Evolutionary conservation across 2,113 vertebrate genomes (phyloP).

Genomic region (human): DNA sequence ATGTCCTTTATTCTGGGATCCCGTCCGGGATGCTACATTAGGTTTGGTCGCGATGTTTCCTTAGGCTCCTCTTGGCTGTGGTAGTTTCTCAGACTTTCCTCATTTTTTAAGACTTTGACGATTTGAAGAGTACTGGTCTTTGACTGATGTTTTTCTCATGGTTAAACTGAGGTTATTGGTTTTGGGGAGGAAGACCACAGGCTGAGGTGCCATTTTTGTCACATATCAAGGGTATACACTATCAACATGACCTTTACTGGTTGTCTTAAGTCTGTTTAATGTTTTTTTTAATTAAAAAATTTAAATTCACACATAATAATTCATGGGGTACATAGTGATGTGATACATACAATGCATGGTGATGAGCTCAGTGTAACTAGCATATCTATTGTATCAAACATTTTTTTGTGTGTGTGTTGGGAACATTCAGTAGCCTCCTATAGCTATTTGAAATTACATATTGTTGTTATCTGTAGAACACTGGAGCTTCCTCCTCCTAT

Average conservation of each 20-base stretch:
- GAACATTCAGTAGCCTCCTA: not conserved
- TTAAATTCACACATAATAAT: not conserved
- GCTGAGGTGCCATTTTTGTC: accelerated
- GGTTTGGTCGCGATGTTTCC: too few relatives aligned
- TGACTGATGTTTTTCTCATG: not conserved
- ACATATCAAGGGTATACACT: not conserved
- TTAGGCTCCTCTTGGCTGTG: too few relatives aligned
- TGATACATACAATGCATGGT: not conserved
- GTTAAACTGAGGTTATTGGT: not conserved
- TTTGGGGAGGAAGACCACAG: accelerated
- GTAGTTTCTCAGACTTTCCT: too few relatives aligned
- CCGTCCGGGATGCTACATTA: too few relatives aligned
- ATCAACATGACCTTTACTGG: not conserved
- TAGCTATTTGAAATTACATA: not conserved
- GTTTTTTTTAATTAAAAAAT: not conserved
- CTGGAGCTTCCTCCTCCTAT: not conserved
- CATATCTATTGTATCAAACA: not conserved
- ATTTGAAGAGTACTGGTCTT: not conserved
- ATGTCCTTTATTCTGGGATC: not conserved
- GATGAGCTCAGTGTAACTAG: not conserved
- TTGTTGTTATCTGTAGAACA: not conserved
- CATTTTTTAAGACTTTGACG: too few relatives aligned
- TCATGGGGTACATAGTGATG: not conserved
- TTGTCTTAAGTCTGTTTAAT: not conserved
- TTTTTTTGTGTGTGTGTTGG: not conserved